Base-by-base conservation (phyloP, 2,888 invertebrate species). In the Cantharis nigra region DNA sequence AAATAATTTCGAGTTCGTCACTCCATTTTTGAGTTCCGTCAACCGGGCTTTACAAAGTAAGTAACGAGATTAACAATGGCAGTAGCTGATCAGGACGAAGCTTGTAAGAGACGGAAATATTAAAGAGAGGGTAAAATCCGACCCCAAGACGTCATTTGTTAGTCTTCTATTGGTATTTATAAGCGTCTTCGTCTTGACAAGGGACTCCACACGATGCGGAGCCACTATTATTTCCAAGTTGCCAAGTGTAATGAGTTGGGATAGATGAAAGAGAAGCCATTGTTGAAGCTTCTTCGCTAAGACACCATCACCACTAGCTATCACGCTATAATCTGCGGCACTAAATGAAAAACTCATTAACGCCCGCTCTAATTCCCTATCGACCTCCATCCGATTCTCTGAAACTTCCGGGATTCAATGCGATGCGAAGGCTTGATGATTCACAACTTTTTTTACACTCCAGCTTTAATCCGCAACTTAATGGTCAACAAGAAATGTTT, bases 311-410 rank as follows among this genome's bases (percentile, higher is more conserved):
- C 82, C 78, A 81, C 67, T 72, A 72, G 84, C 83, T 84, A 84
- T 85, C 84, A 84, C 82, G 82, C 84, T 84, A 82, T 84, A 86
- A 86, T 85, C 84, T 83, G 83, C 80, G 83, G 81, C 82, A 82
- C 85, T 85, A 85, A 87, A 86, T 87, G 86, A 86, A 86, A 87
- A 87, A 86, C 83, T 85, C 85, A 87, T 86, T 86, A 86, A 85
- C 85, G 84, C 84, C 81, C 82, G 82, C 81, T 82, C 82, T 83
- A 83, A 84, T 84, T 83, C 82, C 81, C 81, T 79, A 77, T 72
- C 75, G 81, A 75, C 75, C 74, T 65, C 72, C 72, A 69, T 76
- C 74, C 77, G 77, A 72, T 72, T 75, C 72, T 79, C 74, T 33
- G 70, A 76, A 79, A 74, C 74, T 79, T 76, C 77, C 80, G 71